Base-by-base conservation (phyloP, 2,797 vertebrate genomes). In the Poecilia velifera region DNA sequence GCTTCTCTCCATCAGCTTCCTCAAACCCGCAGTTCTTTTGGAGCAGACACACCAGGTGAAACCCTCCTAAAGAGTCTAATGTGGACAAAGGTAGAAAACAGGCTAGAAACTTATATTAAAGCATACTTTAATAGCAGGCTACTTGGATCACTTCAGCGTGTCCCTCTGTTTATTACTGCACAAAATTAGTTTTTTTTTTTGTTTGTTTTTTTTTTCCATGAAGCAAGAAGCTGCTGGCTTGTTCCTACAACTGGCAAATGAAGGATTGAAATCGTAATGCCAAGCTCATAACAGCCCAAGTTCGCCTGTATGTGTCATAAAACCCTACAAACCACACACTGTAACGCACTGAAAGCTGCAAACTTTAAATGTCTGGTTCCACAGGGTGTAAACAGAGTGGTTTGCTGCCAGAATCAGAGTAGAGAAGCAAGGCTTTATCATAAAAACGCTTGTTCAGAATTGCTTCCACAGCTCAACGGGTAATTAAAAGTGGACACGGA, bases 301-400 rank as follows among this genome's bases (percentile, higher is more conserved):
- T 76, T 87, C 62, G 71, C 53, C 73, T 72, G 81, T 76, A 76
- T 39, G 76, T 84, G 74, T 79, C 43, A 46, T 71, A n/a, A 45
- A 46, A 89, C 83, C 74, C 57, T 72, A 28, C 78, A 86, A 77
- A 90, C 87, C 86, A 85, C 81, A 85, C 80, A 68, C 70, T 78
- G 77, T 70, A 70, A 31, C 57, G 71, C 76, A 74, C 79, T 47
- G 47, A 41, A 57, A 72, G 20, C 64, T 83, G 82, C 82, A 86
- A 85, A 85, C 25, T 82, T 79, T 81, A 84, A 90, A 86, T 71
- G 82, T 73, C 43, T 72, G 55, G 41, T 84, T 92, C 89, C 55
- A 57, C 79, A 78, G 84, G 59, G 77, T 86, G 89, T 82, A 90
- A 90, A 92, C 73, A 91, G 22, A 72, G 88, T 3, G 25, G 84